phyloP scores from a whole-genome alignment of 1,140 invertebrate genomes.

The Drosophila ogumai region DNA sequence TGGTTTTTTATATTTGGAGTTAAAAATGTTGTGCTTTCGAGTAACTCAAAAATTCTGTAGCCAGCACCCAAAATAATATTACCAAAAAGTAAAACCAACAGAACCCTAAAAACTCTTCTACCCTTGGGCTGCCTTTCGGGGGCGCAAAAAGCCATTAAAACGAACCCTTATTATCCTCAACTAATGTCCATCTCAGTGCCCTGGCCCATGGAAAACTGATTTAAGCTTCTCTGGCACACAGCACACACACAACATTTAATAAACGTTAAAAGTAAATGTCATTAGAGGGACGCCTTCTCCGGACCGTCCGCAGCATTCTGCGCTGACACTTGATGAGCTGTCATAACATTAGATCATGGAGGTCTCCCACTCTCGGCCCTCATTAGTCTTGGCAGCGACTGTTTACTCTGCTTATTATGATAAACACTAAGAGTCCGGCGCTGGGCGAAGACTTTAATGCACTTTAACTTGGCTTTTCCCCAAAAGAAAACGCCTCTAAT shows the following conservation, averaged over 20 bases:
- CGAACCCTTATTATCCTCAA: conserved; percentile 48
- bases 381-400: conserved; percentile 73
- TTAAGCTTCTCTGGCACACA: conserved; percentile 61
- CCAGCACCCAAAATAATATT: not conserved
- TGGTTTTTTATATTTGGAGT: not conserved
- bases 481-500: conserved; percentile 53
- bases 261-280: conserved; percentile 83
- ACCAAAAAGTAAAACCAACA: conserved; percentile 1
- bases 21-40: not conserved
- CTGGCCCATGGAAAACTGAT: conserved; percentile 57
- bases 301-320: conserved; percentile 33
- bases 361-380: conserved; percentile 39
- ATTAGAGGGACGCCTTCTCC: conserved; percentile 51
- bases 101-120: conserved; percentile 9
- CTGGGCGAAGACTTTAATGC: conserved; percentile 51
- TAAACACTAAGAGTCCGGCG: conserved; percentile 62
- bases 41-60: not conserved
- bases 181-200: conserved; percentile 48
- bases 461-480: conserved; percentile 58
- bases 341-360: conserved; percentile 81
- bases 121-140: conserved; percentile 31
- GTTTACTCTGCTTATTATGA: conserved; percentile 78
- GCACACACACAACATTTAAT: conserved; percentile 65
- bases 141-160: conserved; percentile 43
- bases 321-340: conserved; percentile 82